A percentile compares a stretch with the other conserved stretches of the same genome.
These are phyloP conservation scores for Adrianichthys oophorus DNA, from an alignment of 2,797 vertebrate genomes.

Conservation along the genomic window DNA sequence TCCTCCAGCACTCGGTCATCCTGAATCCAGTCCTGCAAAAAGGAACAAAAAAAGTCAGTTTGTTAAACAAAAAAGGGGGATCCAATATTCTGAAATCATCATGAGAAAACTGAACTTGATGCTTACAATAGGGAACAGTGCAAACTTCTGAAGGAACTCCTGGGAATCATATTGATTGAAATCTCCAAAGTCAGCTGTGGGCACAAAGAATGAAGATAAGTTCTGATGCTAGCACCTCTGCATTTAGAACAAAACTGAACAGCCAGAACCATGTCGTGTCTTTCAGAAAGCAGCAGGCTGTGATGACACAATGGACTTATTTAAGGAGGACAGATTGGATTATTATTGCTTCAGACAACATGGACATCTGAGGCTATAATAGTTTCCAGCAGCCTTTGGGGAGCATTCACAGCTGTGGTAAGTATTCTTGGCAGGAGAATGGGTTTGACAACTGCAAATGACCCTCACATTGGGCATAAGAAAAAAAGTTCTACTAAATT, in stretches of 20 bases:
- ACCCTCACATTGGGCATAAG: slow-evolving; percentile 32
- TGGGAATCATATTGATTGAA: slow-evolving; percentile 96
- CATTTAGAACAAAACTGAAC: slow-evolving; percentile 23
- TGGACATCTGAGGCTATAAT: slow-evolving; percentile 43
- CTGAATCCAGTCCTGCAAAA: slow-evolving; percentile 90
- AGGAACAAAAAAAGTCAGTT: slow-evolving; percentile 13
- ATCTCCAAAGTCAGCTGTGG: slow-evolving; percentile 95
- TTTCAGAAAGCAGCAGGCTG: slow-evolving; percentile 24
- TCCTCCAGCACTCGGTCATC: slow-evolving; percentile 96
- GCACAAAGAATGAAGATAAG: slow-evolving; percentile 7
- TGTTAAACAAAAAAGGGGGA: slow-evolving; percentile 1
- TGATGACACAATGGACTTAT: slow-evolving; percentile 52
- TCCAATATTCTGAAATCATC: background rate
- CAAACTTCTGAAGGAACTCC: slow-evolving; percentile 96
- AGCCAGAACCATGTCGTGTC: slow-evolving; percentile 30
- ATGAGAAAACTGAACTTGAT: background rate
- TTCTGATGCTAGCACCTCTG: slow-evolving; percentile 4
- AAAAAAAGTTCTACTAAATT: slow-evolving; percentile 37
- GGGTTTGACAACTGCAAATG: slow-evolving; percentile 44
- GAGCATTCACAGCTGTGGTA: slow-evolving; percentile 62
- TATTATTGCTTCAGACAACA: slow-evolving; percentile 58
- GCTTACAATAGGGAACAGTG: slow-evolving; percentile 95
- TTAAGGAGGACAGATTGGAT: slow-evolving; percentile 56
- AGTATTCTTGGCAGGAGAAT: slow-evolving; percentile 44
- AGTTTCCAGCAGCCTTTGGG: slow-evolving; percentile 55